Evolutionary conservation across 2,888 invertebrate genomes (phyloP), one percentile per base, ranked within the genome.

Genomic region (Odontomyia ornata): DNA sequence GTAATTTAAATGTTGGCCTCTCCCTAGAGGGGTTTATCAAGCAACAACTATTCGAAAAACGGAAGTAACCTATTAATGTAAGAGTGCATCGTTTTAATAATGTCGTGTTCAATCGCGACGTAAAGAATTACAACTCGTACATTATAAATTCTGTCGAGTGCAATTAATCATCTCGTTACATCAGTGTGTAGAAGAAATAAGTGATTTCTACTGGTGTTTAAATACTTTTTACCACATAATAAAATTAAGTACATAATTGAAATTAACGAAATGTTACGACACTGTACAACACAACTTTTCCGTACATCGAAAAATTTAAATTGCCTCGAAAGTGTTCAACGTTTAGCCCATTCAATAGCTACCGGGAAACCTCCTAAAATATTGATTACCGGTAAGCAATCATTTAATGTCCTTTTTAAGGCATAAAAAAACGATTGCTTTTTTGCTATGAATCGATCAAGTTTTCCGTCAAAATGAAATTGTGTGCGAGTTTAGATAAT

Each of bases 351-450:
- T 57, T 25, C 71, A 2, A 15, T 1, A 1, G 47, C 28, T 5
- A 30, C 75, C 18, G 75, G 43, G 18, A 82, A 83, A 77, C 84
- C 86, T 11, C 86, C 86, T 43, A 86, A 85, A 80, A 82, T 86
- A 80, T 81, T 86, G 69, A 86, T 86, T 75, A 86, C 86, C 76
- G 86, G 86, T 86, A 80, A 79, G 28, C 27, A 75, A 62, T 23
- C 11, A 62, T 18, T 62, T 25, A 7, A 13, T 3, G 43, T 23
- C 13, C 7, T 47, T 73, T 36, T 28, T 36, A 28, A 36, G 23
- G 21, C 25, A 5, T 72, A 56, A n/a, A n/a, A n/a, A n/a, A n/a
- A 72, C n/a, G 18, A 56, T 43, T 43, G 13, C 13, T 13, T 43
- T 43, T 43, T 9, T 76, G 46, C 1, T 43, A 62, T 76, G 15